phyloP scores from a whole-genome alignment of 2,113 vertebrate species.

The Carlito syrichta region DNA sequence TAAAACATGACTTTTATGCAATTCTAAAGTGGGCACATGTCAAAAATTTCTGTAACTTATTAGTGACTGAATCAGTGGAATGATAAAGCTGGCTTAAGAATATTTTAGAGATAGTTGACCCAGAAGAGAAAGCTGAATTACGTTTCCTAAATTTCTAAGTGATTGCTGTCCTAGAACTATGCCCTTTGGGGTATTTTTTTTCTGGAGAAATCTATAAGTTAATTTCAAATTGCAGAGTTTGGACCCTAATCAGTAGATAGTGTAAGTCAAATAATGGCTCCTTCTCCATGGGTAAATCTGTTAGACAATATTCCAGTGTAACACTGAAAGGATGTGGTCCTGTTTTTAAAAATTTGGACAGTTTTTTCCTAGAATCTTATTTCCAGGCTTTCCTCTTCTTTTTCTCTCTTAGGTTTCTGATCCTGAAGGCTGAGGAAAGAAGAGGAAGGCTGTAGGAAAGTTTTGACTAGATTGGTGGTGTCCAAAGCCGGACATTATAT shows the following conservation, averaged over 20 bases:
- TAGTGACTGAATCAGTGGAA: not conserved
- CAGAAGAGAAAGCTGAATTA: not conserved
- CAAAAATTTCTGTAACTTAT: not conserved
- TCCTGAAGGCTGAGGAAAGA: not conserved
- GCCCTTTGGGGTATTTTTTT: not conserved
- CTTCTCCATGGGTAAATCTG: not conserved
- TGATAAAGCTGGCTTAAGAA: not conserved
- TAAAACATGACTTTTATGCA: not conserved
- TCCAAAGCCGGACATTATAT: not conserved
- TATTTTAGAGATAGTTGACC: not conserved
- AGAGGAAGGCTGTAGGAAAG: not conserved
- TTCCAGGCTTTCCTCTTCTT: not conserved
- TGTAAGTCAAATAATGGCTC: not conserved
- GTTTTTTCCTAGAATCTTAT: not conserved
- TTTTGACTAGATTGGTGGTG: not conserved
- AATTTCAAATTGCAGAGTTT: not conserved
- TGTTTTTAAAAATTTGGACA: not conserved
- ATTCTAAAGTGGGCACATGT: not conserved
- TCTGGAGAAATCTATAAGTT: not conserved
- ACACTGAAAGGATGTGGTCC: not conserved
- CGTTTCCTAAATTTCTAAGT: not conserved
- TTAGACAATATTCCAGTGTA: accelerated
- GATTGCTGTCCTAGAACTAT: not conserved
- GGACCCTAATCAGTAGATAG: not conserved
- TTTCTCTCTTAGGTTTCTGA: not conserved